A percentile compares a stretch with the other conserved stretches of the same genome.
Evolutionary conservation across 2,797 vertebrate species (phyloP).

Genomic region (Rhynchonycteris naso): DNA sequence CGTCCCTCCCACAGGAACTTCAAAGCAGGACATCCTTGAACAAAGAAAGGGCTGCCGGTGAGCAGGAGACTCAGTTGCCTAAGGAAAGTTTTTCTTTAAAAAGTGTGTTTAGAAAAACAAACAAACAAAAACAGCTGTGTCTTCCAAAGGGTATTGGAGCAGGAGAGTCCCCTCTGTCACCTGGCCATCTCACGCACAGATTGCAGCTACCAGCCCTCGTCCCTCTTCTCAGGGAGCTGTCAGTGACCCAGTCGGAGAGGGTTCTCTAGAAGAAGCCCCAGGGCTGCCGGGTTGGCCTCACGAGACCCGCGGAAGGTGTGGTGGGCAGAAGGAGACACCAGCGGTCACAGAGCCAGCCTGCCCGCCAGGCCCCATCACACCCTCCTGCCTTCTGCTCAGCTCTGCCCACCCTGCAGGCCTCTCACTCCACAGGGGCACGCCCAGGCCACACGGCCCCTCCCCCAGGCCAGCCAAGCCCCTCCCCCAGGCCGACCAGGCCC

Average conservation of each 20-base stretch:
- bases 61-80: neutral
- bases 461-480: no score
- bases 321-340: fast-evolving
- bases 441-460: neutral
- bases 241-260: neutral
- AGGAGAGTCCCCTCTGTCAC: neutral
- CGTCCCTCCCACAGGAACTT: neutral
- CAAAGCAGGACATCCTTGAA: neutral
- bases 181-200: fast-evolving
- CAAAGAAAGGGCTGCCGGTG: neutral
- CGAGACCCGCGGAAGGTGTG: fast-evolving
- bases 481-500: no score
- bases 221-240: neutral
- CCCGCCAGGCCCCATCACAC: neutral
- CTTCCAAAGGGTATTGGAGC: neutral
- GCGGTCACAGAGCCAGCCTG: neutral
- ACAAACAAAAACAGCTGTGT: neutral
- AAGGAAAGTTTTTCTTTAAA: neutral
- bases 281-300: fast-evolving
- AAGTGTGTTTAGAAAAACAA: neutral
- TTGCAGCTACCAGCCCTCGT: fast-evolving
- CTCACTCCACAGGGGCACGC: neutral
- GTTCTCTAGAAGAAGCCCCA: neutral
- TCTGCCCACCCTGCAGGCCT: neutral
- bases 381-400: no score